Evolutionary conservation across 2,113 vertebrate genomes (phyloP).

Genomic region (Apeltes quadracus): DNA sequence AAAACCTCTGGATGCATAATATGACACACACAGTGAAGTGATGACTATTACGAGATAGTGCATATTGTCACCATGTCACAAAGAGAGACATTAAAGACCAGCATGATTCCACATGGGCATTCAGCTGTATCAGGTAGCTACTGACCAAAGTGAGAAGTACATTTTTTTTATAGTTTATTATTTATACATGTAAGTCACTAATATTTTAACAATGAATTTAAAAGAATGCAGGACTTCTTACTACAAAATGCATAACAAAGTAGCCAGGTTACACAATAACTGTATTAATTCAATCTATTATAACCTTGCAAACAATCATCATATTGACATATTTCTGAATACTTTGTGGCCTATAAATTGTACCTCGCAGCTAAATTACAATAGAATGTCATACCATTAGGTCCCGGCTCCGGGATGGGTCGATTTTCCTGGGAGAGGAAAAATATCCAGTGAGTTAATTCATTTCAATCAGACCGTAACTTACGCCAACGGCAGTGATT

Average conservation of each 20-base stretch:
- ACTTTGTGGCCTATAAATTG: not conserved
- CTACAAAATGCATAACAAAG: not conserved
- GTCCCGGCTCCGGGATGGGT: constrained; percentile 78
- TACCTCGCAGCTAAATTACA: not conserved
- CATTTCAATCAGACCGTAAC: not conserved
- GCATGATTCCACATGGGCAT: not conserved
- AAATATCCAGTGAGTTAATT: not conserved
- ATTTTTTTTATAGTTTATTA: no score
- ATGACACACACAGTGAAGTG: not conserved
- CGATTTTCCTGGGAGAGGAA: constrained; percentile 73
- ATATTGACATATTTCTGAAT: not conserved
- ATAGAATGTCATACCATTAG: constrained; percentile 56
- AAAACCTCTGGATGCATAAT: constrained; percentile 85
- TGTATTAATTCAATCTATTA: not conserved
- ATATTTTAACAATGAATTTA: not conserved
- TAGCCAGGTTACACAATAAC: not conserved
- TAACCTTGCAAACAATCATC: not conserved
- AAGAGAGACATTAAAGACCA: not conserved
- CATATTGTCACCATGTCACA: not conserved
- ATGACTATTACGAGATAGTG: not conserved
- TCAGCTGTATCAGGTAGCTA: not conserved
- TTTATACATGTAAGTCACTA: not conserved
- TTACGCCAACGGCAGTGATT: not conserved
- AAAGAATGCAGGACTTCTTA: not conserved
- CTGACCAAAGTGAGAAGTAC: not conserved